Evolutionary conservation across 2,113 vertebrate species (phyloP).

Genomic region (Athene cunicularia): DNA sequence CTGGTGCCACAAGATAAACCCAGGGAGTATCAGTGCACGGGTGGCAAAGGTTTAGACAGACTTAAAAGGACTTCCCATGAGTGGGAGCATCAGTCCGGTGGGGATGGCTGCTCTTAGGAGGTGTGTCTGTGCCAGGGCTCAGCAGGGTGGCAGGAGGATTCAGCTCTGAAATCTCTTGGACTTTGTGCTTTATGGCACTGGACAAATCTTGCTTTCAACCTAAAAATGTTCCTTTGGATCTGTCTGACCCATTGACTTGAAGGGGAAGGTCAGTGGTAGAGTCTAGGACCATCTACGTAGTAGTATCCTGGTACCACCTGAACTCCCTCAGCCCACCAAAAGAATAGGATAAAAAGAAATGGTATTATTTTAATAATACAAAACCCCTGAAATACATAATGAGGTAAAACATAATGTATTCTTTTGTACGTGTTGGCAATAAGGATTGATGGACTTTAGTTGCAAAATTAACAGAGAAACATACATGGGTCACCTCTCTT

Average conservation of each 20-base stretch:
- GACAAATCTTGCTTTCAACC: background rate
- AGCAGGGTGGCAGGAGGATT: background rate
- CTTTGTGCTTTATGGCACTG: background rate
- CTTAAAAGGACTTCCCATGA: background rate
- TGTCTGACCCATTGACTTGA: background rate
- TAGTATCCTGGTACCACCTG: background rate
- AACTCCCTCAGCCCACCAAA: background rate
- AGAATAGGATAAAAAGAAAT: background rate
- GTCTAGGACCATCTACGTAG: background rate
- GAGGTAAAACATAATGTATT: background rate
- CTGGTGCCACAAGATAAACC: background rate
- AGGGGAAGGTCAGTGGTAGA: background rate
- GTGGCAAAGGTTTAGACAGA: background rate
- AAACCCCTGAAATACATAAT: background rate
- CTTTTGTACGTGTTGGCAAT: background rate
- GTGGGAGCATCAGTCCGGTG: background rate
- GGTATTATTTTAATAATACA: background rate
- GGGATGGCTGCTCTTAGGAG: background rate
- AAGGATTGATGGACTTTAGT: background rate
- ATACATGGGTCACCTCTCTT: background rate
- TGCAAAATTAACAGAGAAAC: background rate
- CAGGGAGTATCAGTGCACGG: rapidly evolving
- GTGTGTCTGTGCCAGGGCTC: background rate
- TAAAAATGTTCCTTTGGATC: background rate
- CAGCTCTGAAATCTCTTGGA: background rate